Evolutionary conservation across 2,888 invertebrate genomes (phyloP), one percentile per base, ranked within the genome.

Genomic region (Gibbula magus): DNA sequence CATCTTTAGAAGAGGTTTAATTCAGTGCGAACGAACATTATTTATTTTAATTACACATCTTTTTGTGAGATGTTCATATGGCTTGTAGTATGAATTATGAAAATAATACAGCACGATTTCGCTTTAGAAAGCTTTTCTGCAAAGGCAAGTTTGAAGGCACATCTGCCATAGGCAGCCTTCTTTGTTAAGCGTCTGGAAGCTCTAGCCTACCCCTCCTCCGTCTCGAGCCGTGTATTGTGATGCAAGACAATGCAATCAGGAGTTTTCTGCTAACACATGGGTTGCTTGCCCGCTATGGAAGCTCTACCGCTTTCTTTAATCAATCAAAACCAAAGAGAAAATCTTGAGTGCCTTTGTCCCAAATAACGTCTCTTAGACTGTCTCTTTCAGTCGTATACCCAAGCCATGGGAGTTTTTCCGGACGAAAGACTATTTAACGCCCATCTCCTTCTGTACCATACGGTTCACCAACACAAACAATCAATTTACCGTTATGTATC

Each of bases 181-280:
- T 74, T 78, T 78, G 78, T 78, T 78, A 70, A 54, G 25, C 51
- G 51, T 5, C 53, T 53, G 73, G 39, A 32, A 54, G 39, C 29
- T 45, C n/a, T 20, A 52, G 75, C 5, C 29, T 16, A 74, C 29
- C 66, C 73, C 54, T 45, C 73, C 39, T 73, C 22, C 39, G 5
- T 74, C 32, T 53, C 35, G 74, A 54, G 39, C n/a, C 54, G 54
- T 35, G 53, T 74, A 73, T 78, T 78, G 78, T 78, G 53, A 78
- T 74, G 74, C 78, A 78, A 78, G 78, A 78, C 78, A 78, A 78
- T 70, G 78, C 54, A 73, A 78, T 78, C 78, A 74, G 74, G 70
- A 29, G 5, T 32, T 39, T 52, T 73, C 78, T 45, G 67, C 52
- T 73, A 73, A 56, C 78, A 78, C 78, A 78, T 78, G 78, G 78